Evolutionary conservation across 64 coral and sea anemone genomes (phyloP).

Genomic region (Montipora capricornis): DNA sequence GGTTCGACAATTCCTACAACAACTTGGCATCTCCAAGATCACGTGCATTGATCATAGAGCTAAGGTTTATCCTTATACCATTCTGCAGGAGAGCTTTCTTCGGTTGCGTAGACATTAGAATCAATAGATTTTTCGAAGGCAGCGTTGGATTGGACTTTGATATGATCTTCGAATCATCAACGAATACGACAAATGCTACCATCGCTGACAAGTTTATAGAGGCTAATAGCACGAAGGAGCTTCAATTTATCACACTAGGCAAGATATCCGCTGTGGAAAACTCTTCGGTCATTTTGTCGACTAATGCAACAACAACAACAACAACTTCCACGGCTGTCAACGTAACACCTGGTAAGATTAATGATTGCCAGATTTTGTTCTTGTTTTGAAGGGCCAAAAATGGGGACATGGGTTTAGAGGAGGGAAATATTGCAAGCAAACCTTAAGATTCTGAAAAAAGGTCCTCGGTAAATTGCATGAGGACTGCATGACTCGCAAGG

Average conservation of each 20-base stretch:
- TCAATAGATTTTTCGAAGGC: not conserved
- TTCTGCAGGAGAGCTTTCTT: not conserved
- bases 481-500: no score
- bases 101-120: not conserved
- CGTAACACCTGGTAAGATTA: not conserved
- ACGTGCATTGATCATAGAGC: not conserved
- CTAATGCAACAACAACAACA: not conserved
- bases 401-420: no score
- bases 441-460: no score
- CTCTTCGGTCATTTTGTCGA: not conserved
- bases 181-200: not conserved
- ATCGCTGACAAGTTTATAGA: not conserved
- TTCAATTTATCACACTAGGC: not conserved
- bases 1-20: not conserved
- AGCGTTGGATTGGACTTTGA: slow-evolving; percentile 3
- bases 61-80: not conserved
- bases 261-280: not conserved
- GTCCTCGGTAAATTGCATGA: no score
- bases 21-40: not conserved
- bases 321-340: not conserved
- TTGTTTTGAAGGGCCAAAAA: no score
- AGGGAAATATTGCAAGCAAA: no score
- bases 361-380: not conserved
- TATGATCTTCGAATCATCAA: not conserved
- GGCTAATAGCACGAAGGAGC: not conserved